Conservation (phyloP, 1,140 invertebrate species). For the roundworm (Caenorhabditis elegans) region DNA sequence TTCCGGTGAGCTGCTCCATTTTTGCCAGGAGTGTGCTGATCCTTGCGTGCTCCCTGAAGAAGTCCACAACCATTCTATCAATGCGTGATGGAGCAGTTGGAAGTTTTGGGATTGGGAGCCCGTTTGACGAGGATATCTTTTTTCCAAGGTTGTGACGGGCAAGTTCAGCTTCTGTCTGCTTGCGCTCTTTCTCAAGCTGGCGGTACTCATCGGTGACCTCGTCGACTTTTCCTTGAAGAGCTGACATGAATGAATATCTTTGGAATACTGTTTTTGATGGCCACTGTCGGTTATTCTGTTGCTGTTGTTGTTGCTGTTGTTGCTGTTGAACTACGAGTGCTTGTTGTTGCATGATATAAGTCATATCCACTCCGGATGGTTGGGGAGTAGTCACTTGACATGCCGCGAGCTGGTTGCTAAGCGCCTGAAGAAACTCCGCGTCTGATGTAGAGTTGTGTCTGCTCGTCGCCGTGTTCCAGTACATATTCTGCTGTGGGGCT, state of each 20-base stretch:
- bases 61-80: constrained; percentile 80
- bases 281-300: not conserved
- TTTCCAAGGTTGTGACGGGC: constrained; percentile 79
- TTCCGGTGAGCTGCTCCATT: constrained; percentile 62
- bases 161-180: constrained; percentile 80
- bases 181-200: constrained; percentile 79
- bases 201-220: constrained; percentile 75
- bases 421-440: not conserved
- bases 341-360: constrained; percentile 25
- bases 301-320: not conserved
- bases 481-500: not conserved
- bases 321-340: constrained; percentile 5
- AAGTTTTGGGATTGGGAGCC: constrained; percentile 78
- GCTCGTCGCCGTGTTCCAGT: not conserved
- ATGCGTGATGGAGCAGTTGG: constrained; percentile 80
- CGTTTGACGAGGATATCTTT: constrained; percentile 80
- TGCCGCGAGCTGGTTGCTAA: not conserved
- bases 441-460: not conserved
- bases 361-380: constrained; percentile 20
- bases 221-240: constrained; percentile 12
- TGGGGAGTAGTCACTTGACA: not conserved
- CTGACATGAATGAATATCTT: constrained; percentile 8
- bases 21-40: constrained; percentile 67
- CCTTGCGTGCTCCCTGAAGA: constrained; percentile 78
- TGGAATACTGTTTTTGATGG: constrained; percentile 15